Evolutionary conservation across 2,113 vertebrate species (phyloP), one percentile per base, ranked within the genome.

Genomic region (Pelmatolapia mariae): DNA sequence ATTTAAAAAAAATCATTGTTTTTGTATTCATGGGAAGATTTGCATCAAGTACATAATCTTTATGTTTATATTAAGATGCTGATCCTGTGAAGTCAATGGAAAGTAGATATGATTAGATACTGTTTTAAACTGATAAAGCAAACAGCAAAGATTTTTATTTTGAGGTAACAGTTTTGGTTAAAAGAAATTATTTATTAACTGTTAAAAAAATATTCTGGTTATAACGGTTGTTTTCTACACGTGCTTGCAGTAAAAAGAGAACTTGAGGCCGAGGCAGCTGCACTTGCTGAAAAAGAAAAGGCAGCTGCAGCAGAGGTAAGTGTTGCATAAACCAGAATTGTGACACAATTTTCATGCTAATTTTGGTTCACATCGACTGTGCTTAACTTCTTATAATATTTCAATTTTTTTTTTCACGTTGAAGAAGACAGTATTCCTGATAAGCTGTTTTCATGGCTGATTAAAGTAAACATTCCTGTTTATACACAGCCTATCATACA

Each of bases 221-320:
- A 8, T 16, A 66, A 78, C 56, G 54, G n/a, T 8, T 31, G 16
- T 86, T 15, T 78, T 92, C 6, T 89, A n/a, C 36, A 2, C 56
- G 13, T 87, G 29, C n/a, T 73, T 91, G 0, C 53, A 99, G 98
- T 98, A 85, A 98, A 95, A 38, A 97, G 96, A 86, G 98, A 98
- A 82, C 96, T 98, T 9, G 96, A 94, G 90, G 97, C 97, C 0
- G 98, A 98, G 93, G 97, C 97, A 0, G 96, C 97, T 2, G 93
- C 95, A 3, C 88, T 95, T 1, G 95, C 95, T 71, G 95, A 86
- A 6, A 68, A 92, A 82, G 90, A 92, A 10, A 95, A 94, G 38
- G 79, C 84, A 18, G 66, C 80, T 2, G 7, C 59, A 36, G 56
- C 85, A 2, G 96, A 96, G 94, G 96, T 93, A 71, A 38, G 87